Percentiles rank a stretch among this genome's conserved stretches.
Conservation (phyloP, 1,140 invertebrate species). For the Anastrepha ludens region DNA sequence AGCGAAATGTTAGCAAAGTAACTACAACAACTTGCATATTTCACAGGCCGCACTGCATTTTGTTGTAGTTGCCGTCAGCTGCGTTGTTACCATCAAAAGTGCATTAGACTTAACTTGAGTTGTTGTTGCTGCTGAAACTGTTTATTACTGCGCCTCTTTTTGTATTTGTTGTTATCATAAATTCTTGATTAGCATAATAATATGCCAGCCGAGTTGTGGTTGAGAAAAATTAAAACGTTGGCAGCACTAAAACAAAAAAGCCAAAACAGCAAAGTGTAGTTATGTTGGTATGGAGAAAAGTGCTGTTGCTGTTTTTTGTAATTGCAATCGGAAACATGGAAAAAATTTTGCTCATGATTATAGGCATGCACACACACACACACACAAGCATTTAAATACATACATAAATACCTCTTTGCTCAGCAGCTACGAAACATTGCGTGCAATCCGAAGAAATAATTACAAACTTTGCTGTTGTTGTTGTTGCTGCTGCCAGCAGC, state of each 20-base stretch:
- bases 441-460: constrained; percentile 36
- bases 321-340: neutral
- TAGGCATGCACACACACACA: neutral
- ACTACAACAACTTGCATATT: neutral
- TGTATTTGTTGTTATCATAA: neutral
- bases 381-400: neutral
- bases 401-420: neutral
- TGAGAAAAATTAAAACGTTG: neutral
- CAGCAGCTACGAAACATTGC: constrained; percentile 24
- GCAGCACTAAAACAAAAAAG: neutral
- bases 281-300: neutral
- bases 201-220: neutral
- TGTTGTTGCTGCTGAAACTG: neutral
- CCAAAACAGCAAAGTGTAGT: no score
- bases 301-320: neutral
- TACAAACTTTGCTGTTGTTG: constrained; percentile 4
- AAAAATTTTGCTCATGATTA: constrained; percentile 13
- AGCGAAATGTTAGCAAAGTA: neutral
- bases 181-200: constrained; percentile 35
- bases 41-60: neutral
- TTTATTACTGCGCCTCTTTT: neutral
- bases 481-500: constrained; percentile 7
- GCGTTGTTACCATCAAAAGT: neutral
- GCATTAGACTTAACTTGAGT: neutral
- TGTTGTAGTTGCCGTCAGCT: neutral